Base-by-base conservation (phyloP, 2,797 vertebrate genomes). In the Chloroceryle inda region DNA sequence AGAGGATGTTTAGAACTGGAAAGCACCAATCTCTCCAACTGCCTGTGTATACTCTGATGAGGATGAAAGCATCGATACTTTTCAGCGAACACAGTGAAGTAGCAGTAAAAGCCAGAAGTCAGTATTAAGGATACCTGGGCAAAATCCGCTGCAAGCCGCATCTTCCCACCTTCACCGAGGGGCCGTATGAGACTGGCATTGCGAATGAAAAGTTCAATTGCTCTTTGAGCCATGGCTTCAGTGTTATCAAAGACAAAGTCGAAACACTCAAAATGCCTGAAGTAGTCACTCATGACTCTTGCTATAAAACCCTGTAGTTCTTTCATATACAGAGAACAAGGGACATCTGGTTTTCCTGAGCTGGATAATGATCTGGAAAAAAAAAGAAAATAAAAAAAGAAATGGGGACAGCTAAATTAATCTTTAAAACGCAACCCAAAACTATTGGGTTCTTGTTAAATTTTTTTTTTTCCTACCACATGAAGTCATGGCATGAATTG, bases 241-340 rank as follows among this genome's bases (percentile, higher is more conserved):
- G 99, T 99, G 95, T 98, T 98, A 92, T 99, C 98, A 75, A 99
- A 99, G 94, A 99, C 98, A 97, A 99, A 99, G 97, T 99, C 99
- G 22, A 96, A 97, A 87, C 99, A 99, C 92, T 99, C 99, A 95
- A 99, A 99, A 82, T 99, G 98, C 83, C 98, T 98, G 98, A 99
- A 99, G 97, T 99, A 99, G 97, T 99, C 99, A 0, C 92, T 98
- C 99, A 99, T 99, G 68, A 99, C 99, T 85, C 99, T 98, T 56
- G 98, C 97, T 97, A 99, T 98, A 97, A 99, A 99, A 69, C 99
- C 99, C 91, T 99, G 99, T 44, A 99, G 98, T 97, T 99, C 99
- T 97, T 99, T 99, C 99, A 99, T 99, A 97, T 99, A 99, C 18
- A 99, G 98, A 45, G 99, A 99, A 97, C 99, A 99, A 11, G 99